Base-by-base conservation (phyloP, 2,113 vertebrate species). In the Sakesphorus luctuosus region DNA sequence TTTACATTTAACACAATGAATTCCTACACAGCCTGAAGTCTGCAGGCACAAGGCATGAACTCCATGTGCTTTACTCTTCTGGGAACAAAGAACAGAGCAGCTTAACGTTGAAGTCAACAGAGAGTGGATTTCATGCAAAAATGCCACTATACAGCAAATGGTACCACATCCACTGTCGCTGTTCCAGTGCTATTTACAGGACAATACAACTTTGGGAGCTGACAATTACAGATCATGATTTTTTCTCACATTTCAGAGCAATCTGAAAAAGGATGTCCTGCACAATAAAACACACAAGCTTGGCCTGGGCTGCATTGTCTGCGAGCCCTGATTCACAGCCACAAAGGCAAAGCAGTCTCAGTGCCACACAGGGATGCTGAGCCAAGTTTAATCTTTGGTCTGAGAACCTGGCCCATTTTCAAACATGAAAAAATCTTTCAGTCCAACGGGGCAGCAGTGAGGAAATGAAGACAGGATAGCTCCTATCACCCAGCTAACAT, bases 401-500 rank as follows among this genome's bases (percentile, higher is more conserved):
- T 89, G 91, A 93, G 95, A 94, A 87, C 3, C 78, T 96, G 94
- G 95, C 87, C 87, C 71, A 9, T 25, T 87, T 94, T 96, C 95
- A 96, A 93, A 88, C 82, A 38, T 7, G 75, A 89, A 88, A 90
- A 97, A 92, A 94, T 94, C 89, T 89, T 77, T 80, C 87, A 72
- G 62, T 89, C 85, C 20, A 7, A 55, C 1, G 3, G 89, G 89
- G 93, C 89, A 97, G 94, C 81, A 95, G 87, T 33, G 91, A 96
- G 93, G 95, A 96, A 96, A 95, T 69, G 91, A 94, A 95, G 96
- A 90, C 71, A 73, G 94, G 93, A 89, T 74, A 69, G 75, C 90
- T 97, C 71, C 71, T 91, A 94, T 94, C 87, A 58, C 87, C 93
- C 89, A 94, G 87, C 87, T 65, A 96, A 95, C 95, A 79, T 69